Conservation (phyloP, 2,888 invertebrate genomes). For the Drosophila helvetica region DNA sequence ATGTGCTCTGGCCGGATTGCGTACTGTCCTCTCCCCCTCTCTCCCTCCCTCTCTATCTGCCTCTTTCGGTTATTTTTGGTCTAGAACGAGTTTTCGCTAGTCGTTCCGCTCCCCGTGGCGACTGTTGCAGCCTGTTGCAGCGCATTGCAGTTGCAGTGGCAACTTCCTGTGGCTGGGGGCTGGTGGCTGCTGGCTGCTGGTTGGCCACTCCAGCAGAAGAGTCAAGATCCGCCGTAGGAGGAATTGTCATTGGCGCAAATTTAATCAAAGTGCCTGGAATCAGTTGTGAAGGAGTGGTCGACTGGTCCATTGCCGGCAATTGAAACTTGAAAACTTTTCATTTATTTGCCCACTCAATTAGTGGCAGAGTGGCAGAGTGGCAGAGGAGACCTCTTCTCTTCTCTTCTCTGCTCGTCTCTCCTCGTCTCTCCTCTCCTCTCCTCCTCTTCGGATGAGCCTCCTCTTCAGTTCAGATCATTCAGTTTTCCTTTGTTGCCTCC, state of each 20-base stretch:
- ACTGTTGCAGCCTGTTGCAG: conserved; percentile 34
- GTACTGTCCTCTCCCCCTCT: conserved; percentile 26
- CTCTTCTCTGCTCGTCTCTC: too few species aligned
- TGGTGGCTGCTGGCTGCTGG: too few species aligned
- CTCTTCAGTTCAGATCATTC: too few species aligned
- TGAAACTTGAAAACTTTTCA: conserved; percentile 13
- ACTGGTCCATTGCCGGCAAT: conserved; percentile 1
- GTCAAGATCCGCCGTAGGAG: conserved; percentile 32
- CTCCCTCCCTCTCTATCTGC: neutral
- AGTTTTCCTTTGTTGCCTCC: too few species aligned
- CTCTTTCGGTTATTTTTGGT: conserved; percentile 64
- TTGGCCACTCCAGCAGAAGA: conserved; percentile 49
- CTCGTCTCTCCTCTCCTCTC: conserved; percentile 55
- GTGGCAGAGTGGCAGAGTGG: too few species aligned
- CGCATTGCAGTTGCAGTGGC: conserved; percentile 63
- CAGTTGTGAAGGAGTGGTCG: neutral
- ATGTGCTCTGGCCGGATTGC: conserved; percentile 41
- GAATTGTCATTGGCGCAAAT: conserved; percentile 40
- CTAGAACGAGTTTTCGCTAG: conserved; percentile 62
- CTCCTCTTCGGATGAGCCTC: too few species aligned
- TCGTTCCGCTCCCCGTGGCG: conserved; percentile 26
- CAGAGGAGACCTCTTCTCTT: conserved; percentile 58
- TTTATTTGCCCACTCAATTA: conserved; percentile 79
- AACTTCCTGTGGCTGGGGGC: conserved; percentile 74
- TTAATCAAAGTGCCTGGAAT: conserved; percentile 41